phyloP scores from a whole-genome alignment of 1,140 invertebrate species.

The Antheraea mylitta region DNA sequence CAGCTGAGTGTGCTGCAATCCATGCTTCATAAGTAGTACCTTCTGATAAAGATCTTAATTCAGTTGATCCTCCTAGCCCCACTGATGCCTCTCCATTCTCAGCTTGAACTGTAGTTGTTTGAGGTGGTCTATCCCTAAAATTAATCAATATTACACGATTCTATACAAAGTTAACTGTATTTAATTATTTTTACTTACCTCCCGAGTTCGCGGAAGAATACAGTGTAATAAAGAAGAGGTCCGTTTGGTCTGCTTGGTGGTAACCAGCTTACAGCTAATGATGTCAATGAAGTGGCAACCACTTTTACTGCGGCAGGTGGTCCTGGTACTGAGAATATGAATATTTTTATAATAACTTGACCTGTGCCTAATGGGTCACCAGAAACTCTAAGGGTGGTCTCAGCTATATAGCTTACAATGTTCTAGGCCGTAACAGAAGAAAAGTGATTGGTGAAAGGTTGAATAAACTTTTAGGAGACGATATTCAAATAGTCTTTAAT shows the following conservation, averaged over 20 bases:
- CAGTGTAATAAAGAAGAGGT: conserved; percentile 89
- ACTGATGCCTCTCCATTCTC: conserved; percentile 56
- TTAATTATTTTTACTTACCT: conserved; percentile 37
- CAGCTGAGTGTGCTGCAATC: conserved; percentile 90
- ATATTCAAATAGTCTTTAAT: too few relatives aligned
- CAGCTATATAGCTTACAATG: too few relatives aligned
- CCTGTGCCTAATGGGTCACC: too few relatives aligned
- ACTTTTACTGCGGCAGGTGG: conserved; percentile 91
- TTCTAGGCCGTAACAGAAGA: too few relatives aligned
- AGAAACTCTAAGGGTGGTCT: too few relatives aligned
- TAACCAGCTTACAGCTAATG: conserved; percentile 91
- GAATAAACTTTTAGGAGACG: too few relatives aligned
- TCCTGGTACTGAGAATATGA: conserved; percentile 84
- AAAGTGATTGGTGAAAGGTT: too few relatives aligned
- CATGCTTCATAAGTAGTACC: conserved; percentile 89
- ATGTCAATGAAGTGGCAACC: conserved; percentile 86
- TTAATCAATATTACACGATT: background rate
- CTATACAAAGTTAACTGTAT: background rate
- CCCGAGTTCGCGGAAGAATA: conserved; percentile 86
- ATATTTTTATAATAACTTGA: conserved; percentile 6
- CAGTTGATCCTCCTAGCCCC: conserved; percentile 60
- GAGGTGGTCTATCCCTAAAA: conserved; percentile 59
- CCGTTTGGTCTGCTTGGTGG: conserved; percentile 90
- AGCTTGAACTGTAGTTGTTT: conserved; percentile 62
- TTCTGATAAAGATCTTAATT: conserved; percentile 62